Evolutionary conservation across 2,888 invertebrate genomes (phyloP).

Genomic region (Ceraclea dissimilis): DNA sequence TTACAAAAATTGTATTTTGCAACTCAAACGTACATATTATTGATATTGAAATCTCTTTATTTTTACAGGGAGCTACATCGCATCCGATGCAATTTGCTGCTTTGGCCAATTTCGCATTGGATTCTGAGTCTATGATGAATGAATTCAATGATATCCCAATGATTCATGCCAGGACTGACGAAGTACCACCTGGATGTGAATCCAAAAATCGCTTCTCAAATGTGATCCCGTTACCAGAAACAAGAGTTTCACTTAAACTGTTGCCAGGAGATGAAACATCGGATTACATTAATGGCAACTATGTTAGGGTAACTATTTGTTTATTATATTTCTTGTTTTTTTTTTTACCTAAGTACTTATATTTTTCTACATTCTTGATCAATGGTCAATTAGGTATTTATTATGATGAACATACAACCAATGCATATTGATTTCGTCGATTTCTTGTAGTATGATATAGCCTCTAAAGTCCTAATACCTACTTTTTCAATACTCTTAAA

Average conservation of each 20-base stretch:
- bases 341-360: too few relatives aligned
- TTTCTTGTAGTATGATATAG: too few relatives aligned
- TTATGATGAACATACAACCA: too few relatives aligned
- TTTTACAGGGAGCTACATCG: conserved; percentile 52
- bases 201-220: conserved; percentile 88
- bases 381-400: too few relatives aligned
- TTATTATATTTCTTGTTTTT: background rate
- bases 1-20: too few relatives aligned
- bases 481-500: background rate
- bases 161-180: conserved; percentile 68
- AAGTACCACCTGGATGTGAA: conserved; percentile 80
- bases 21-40: too few relatives aligned
- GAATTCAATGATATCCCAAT: conserved; percentile 80
- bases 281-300: conserved; percentile 93
- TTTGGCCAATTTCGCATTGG: conserved; percentile 64
- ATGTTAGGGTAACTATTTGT: conserved; percentile 64
- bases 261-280: conserved; percentile 68
- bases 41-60: background rate
- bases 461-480: too few relatives aligned
- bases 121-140: conserved; percentile 63
- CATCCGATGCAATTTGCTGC: conserved; percentile 74
- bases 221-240: conserved; percentile 89
- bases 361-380: too few relatives aligned
- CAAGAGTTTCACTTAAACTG: conserved; percentile 69
- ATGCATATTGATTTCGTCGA: too few relatives aligned